Evolutionary conservation across 53 echinoderm and acorn worm genomes (phyloP).

Genomic region (Mesocentrotus franciscanus): DNA sequence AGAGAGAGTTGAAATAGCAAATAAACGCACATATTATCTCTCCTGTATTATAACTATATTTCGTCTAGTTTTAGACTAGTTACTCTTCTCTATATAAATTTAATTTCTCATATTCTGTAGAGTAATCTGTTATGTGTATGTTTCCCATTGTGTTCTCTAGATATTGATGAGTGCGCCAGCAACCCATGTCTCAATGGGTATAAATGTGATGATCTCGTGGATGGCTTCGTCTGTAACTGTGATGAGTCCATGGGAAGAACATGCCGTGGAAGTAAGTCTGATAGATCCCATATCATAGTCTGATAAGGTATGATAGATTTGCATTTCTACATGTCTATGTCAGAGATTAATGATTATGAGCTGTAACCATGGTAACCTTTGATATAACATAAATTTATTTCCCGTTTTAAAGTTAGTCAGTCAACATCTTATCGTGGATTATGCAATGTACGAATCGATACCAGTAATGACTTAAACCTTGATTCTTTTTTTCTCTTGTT

Average conservation of each 20-base stretch:
- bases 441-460: not conserved
- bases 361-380: not conserved
- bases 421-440: not conserved
- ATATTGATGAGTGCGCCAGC: conserved; percentile 65
- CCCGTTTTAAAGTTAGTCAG: not conserved
- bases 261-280: conserved; percentile 69
- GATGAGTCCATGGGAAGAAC: conserved; percentile 41
- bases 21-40: too few relatives aligned
- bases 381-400: not conserved
- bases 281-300: too few relatives aligned
- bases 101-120: too few relatives aligned
- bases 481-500: not conserved
- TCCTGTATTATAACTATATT: too few relatives aligned
- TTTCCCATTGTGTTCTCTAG: not conserved
- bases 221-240: conserved; percentile 51
- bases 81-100: too few relatives aligned
- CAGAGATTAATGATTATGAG: too few relatives aligned
- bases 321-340: too few relatives aligned
- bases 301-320: too few relatives aligned
- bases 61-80: too few relatives aligned
- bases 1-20: too few relatives aligned
- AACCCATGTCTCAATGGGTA: conserved; percentile 68
- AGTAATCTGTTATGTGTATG: too few relatives aligned
- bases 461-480: not conserved
- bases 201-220: conserved; percentile 32